Percentiles rank a stretch among this genome's conserved stretches.
phyloP scores from a whole-genome alignment of 2,888 invertebrate genomes.

The Cryptocephalus primarius region DNA sequence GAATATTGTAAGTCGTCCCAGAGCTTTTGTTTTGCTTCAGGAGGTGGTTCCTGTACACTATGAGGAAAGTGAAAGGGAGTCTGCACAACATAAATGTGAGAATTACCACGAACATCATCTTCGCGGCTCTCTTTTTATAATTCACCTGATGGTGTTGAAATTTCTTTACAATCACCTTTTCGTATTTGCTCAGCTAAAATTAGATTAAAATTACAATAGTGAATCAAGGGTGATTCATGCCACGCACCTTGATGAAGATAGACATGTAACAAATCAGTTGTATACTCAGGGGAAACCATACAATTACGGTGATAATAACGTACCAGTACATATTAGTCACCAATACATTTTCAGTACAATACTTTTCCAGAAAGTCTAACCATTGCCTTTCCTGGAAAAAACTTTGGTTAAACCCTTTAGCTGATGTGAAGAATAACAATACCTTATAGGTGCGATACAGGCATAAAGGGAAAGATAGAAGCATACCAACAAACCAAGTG shows the following conservation, averaged over 20 bases:
- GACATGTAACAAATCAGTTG: conserved; percentile 66
- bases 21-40: conserved; percentile 31
- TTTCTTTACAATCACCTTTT: conserved; percentile 46
- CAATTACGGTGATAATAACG: conserved; percentile 59
- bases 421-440: neutral
- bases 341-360: conserved; percentile 57
- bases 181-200: conserved; percentile 52
- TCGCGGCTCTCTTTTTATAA: conserved; percentile 57
- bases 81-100: conserved; percentile 57
- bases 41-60: conserved; percentile 49
- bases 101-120: conserved; percentile 59
- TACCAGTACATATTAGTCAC: conserved; percentile 68
- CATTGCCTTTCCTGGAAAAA: conserved; percentile 54
- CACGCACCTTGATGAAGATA: conserved; percentile 52
- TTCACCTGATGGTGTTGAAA: conserved; percentile 50
- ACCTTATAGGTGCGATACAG: conserved; percentile 53
- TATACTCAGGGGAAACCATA: conserved; percentile 65
- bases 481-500: conserved; percentile 57
- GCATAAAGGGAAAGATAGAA: conserved; percentile 54
- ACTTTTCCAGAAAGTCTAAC: conserved; percentile 64
- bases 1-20: conserved; percentile 11
- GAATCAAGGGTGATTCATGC: neutral
- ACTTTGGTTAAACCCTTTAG: neutral
- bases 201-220: neutral
- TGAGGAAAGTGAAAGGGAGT: conserved; percentile 60